Conservation (phyloP, 2,888 invertebrate genomes). For the Heteromyza rotundicornis region DNA sequence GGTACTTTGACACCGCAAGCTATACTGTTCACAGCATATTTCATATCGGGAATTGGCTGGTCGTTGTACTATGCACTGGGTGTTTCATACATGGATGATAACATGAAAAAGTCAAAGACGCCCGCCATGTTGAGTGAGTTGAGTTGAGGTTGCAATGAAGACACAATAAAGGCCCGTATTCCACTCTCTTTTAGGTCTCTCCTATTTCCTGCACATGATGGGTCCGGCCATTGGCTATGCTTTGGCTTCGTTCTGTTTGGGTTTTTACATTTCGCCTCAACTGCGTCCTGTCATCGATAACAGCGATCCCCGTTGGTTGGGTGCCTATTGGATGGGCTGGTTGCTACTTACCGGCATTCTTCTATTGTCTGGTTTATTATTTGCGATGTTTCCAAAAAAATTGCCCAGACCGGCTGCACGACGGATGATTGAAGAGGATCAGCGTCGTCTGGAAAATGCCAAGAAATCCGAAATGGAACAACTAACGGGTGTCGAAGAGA, state of each 20-base stretch:
- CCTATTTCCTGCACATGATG: constrained; percentile 72
- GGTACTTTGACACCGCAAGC: constrained; percentile 70
- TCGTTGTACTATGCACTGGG: constrained; percentile 74
- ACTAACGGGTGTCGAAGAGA: constrained; percentile 27
- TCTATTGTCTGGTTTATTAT: constrained; percentile 67
- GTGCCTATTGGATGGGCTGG: constrained; percentile 84
- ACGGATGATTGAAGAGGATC: constrained; percentile 60
- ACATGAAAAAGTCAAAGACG: constrained; percentile 75
- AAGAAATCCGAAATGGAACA: constrained; percentile 40
- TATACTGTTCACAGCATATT: constrained; percentile 72
- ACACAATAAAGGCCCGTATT: constrained; percentile 8
- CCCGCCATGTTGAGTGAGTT: constrained; percentile 73
- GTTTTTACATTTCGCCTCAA: constrained; percentile 71
- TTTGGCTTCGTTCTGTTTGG: constrained; percentile 70
- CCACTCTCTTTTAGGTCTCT: constrained; percentile 65
- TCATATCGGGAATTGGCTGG: constrained; percentile 75
- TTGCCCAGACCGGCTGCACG: constrained; percentile 71
- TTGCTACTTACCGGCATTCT: constrained; percentile 68
- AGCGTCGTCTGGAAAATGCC: constrained; percentile 36
- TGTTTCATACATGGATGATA: constrained; percentile 78
- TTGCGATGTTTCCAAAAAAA: constrained; percentile 74
- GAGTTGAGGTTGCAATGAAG: background rate
- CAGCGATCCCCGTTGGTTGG: constrained; percentile 78
- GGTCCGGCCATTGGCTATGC: constrained; percentile 75
- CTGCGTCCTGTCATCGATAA: constrained; percentile 71